Evolutionary conservation across 1,140 invertebrate species (phyloP).

Genomic region (Andrena cerasifolii): DNA sequence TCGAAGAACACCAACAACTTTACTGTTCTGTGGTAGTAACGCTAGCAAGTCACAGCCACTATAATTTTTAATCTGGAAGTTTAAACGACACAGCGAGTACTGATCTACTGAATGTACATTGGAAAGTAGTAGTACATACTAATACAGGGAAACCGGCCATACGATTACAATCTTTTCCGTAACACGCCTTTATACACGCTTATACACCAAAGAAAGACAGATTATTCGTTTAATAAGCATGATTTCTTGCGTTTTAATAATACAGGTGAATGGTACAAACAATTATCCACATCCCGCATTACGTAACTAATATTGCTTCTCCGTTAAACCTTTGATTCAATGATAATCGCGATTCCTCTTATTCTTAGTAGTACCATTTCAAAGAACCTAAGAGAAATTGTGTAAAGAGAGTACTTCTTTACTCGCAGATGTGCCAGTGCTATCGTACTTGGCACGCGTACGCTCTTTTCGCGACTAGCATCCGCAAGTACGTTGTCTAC

Average conservation of each 20-base stretch:
- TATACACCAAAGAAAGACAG: neutral
- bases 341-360: neutral
- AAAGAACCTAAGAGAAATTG: conserved; percentile 20
- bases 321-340: conserved; percentile 7
- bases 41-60: neutral
- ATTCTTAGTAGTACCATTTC: conserved; percentile 20
- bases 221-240: neutral
- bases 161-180: neutral
- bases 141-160: neutral
- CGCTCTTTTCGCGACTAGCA: conserved; percentile 6
- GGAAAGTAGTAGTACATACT: neutral
- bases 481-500: conserved; percentile 9
- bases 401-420: neutral
- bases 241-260: neutral
- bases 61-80: neutral
- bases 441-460: neutral
- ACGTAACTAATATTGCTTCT: conserved; percentile 42
- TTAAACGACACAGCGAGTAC: neutral
- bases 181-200: neutral
- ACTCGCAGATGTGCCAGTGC: neutral
- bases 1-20: conserved; percentile 10
- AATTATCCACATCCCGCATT: conserved; percentile 16
- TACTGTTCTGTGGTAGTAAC: conserved; percentile 8
- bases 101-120: neutral
- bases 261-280: conserved; percentile 18